phyloP scores from a whole-genome alignment of 2,888 invertebrate genomes.

The Agriopis marginaria region DNA sequence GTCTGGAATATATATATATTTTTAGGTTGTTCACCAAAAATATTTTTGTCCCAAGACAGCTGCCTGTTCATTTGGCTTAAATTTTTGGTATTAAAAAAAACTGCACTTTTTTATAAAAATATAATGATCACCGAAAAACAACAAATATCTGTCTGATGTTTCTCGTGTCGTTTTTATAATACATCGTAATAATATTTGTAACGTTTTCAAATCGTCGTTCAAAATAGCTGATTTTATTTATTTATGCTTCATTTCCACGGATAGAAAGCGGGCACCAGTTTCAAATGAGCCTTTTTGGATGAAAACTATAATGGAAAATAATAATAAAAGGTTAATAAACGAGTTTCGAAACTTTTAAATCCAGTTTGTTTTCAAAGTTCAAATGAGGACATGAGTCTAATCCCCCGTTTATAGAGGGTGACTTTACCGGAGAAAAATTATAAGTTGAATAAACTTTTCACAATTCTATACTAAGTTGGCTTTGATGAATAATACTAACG shows the following conservation, averaged over 20 bases:
- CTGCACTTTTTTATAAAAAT: too few relatives aligned
- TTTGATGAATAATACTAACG: too few relatives aligned
- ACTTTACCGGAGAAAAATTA: conserved; percentile 32
- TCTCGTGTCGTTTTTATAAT: too few relatives aligned
- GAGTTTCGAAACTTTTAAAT: conserved; percentile 42
- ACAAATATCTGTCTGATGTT: too few relatives aligned
- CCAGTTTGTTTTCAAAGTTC: conserved; percentile 43
- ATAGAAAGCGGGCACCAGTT: conserved; percentile 30
- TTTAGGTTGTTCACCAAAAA: too few relatives aligned
- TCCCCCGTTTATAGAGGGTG: conserved; percentile 37
- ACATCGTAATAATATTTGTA: background rate
- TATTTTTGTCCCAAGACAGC: too few relatives aligned
- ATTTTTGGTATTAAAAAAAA: too few relatives aligned
- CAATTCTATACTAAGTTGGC: background rate
- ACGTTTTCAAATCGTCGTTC: conserved; percentile 30
- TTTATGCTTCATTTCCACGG: conserved; percentile 34
- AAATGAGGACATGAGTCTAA: conserved; percentile 41
- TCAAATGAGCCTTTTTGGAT: conserved; percentile 29
- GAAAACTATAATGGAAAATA: conserved; percentile 40
- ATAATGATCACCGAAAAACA: too few relatives aligned
- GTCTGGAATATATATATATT: too few relatives aligned
- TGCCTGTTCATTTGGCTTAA: too few relatives aligned
- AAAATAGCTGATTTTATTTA: conserved; percentile 35
- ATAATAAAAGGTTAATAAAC: conserved; percentile 34
- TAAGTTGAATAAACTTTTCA: conserved; percentile 18